A percentile compares a stretch with the other conserved stretches of the same genome.
Conservation (phyloP, 2,113 vertebrate genomes). For the Odontesthes bonariensis region DNA sequence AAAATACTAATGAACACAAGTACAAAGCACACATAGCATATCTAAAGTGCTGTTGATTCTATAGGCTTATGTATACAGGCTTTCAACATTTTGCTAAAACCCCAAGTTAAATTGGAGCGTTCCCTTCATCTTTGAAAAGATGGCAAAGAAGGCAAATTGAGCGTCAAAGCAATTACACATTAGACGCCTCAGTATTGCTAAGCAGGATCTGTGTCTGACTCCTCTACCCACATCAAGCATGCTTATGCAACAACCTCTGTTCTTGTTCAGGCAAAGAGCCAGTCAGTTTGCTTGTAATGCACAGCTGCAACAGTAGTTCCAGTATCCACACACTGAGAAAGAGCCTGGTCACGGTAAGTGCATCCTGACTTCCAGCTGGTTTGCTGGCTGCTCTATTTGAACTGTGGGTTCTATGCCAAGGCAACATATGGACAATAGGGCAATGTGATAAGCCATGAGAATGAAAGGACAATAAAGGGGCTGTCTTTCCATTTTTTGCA, state of each 20-base stretch:
- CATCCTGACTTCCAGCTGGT: constrained; percentile 49
- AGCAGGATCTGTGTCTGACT: constrained; percentile 55
- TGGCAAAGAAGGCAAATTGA: constrained; percentile 44
- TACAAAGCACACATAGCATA: not conserved
- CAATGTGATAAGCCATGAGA: constrained; percentile 1
- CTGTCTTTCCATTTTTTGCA: not conserved
- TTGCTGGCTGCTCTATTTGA: constrained; percentile 47
- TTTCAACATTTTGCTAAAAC: constrained; percentile 19
- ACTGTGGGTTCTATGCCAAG: constrained; percentile 42
- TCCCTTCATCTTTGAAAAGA: constrained; percentile 33
- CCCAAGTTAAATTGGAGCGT: constrained; percentile 25
- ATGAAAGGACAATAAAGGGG: not conserved
- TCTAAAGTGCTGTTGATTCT: constrained; percentile 16
- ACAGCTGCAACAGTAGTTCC: constrained; percentile 56
- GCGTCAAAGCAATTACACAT: constrained; percentile 58
- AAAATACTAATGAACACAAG: constrained; percentile 8
- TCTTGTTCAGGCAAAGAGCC: constrained; percentile 53
- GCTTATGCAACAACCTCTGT: constrained; percentile 56
- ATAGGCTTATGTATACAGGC: constrained; percentile 31
- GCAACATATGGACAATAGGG: constrained; percentile 20
- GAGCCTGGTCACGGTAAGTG: constrained; percentile 24
- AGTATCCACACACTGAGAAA: constrained; percentile 37
- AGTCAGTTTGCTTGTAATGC: constrained; percentile 46
- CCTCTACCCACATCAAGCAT: constrained; percentile 50
- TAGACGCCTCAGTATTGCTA: constrained; percentile 51